Percentiles rank a stretch among this genome's conserved stretches.
phyloP scores from a whole-genome alignment of 2,888 invertebrate species.

The Tetragonula carbonaria region DNA sequence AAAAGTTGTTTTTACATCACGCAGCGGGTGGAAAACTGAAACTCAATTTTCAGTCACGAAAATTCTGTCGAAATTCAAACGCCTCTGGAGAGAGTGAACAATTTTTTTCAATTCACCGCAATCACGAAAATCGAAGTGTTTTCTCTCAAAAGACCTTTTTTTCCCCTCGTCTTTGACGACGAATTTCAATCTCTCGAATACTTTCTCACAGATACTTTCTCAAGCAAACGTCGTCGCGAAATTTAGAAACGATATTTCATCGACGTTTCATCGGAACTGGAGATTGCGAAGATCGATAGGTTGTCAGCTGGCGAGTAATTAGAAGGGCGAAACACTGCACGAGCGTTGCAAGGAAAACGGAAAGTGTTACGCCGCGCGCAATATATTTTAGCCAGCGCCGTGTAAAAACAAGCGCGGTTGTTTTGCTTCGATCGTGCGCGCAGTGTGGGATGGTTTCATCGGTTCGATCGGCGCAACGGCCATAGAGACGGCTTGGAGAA shows the following conservation, averaged over 20 bases:
- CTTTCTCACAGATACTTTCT: neutral
- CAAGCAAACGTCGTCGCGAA: neutral
- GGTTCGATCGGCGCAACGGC: neutral
- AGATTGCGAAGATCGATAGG: constrained; percentile 20
- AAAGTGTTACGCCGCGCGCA: neutral
- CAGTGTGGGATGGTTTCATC: neutral
- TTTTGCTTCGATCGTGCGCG: neutral
- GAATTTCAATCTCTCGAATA: too few relatives aligned
- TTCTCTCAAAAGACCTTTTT: too few relatives aligned
- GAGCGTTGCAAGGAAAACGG: neutral
- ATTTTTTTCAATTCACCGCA: too few relatives aligned
- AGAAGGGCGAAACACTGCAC: neutral
- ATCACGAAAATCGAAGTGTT: too few relatives aligned
- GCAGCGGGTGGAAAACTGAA: too few relatives aligned
- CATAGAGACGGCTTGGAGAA: neutral
- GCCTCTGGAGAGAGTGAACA: too few relatives aligned
- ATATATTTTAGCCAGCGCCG: neutral
- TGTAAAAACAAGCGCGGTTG: neutral
- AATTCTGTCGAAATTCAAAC: too few relatives aligned
- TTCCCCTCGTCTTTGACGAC: too few relatives aligned
- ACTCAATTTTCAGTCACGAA: too few relatives aligned
- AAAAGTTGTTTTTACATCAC: too few relatives aligned
- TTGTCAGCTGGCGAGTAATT: neutral
- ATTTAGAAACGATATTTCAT: neutral
- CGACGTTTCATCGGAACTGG: neutral